These are phyloP conservation scores for Mesoclemmys tuberculata DNA, from an alignment of 2,113 vertebrate genomes.

Conservation along the genomic window DNA sequence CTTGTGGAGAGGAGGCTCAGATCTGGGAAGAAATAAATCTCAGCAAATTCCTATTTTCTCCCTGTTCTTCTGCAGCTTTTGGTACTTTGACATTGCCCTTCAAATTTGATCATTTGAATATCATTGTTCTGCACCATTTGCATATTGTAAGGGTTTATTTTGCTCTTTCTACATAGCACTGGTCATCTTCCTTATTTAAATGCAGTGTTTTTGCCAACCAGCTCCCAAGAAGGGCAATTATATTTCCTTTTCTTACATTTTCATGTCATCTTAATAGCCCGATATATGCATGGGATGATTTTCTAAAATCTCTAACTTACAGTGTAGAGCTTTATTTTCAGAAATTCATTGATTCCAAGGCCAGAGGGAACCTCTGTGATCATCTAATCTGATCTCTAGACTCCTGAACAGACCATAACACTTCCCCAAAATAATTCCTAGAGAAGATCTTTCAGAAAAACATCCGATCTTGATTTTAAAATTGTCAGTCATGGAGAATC, in stretches of 20 bases:
- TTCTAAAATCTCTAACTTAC: constrained; percentile 28
- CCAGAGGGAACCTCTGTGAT: not conserved
- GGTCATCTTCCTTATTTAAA: constrained; percentile 39
- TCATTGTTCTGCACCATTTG: constrained; percentile 11
- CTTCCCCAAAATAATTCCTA: not conserved
- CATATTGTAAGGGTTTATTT: not conserved
- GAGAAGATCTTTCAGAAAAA: not conserved
- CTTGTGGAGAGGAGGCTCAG: not conserved
- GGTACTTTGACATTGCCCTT: constrained; percentile 31
- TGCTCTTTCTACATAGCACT: not conserved
- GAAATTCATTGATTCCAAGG: not conserved
- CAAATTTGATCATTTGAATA: constrained; percentile 38
- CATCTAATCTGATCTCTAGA: not conserved
- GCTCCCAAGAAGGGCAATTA: constrained; percentile 28
- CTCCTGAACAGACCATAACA: not conserved
- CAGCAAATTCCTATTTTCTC: constrained; percentile 5
- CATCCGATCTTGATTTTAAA: not conserved
- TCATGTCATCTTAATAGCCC: constrained; percentile 14
- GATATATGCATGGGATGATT: constrained; percentile 35
- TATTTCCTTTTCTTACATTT: not conserved
- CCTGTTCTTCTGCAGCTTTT: constrained; percentile 29
- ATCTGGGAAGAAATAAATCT: constrained; percentile 26
- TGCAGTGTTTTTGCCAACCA: constrained; percentile 23
- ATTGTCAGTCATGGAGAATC: not conserved
- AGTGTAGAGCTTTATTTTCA: not conserved